Evolutionary conservation across 1,140 invertebrate species (phyloP), one percentile per base, ranked within the genome.

Genomic region (Vollenhovia emeryi): DNA sequence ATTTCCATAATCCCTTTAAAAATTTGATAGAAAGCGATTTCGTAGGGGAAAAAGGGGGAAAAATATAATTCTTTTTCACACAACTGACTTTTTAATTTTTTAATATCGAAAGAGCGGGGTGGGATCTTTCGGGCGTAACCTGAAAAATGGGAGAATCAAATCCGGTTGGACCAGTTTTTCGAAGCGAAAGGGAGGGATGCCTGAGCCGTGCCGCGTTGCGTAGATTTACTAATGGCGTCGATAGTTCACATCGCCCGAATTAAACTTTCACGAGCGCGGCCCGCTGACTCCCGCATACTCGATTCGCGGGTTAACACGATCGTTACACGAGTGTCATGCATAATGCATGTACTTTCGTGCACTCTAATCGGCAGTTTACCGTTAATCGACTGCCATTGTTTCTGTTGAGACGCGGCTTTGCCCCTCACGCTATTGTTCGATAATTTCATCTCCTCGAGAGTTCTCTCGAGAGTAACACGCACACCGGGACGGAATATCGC

Each of bases 311-410:
- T 88, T 83, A 84, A 88, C 88, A 83, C 86, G 88, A 89, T 89
- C 88, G 78, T 89, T 89, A 86, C 84, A 83, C 62, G 64, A 57
- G 57, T 80, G 43, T 88, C 64, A 75, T 88, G 84, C 88, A 88
- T 89, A 89, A 89, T 88, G 84, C 73, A 86, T 83, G 86, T 69
- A 68, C 78, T 89, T 86, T 80, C 74, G 57, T 76, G 43, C 73
- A 57, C 55, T 30, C 15, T 80, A 74, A 89, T 89, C 88, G 84
- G 55, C 57, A 83, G 84, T 88, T 88, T 86, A 86, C 84, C 68
- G 48, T 86, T 88, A 89, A 89, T 88, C 88, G 88, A 74, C 71
- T 60, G 55, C 30, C 64, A 62, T 52, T 45, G 79, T 64, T 62
- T 74, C 79, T 43, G 30, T 52, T 69, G 76, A 80, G 76, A 69